A percentile compares a stretch with the other conserved stretches of the same genome.
Conservation (phyloP, 2,113 vertebrate species). For the Pluvialis apricaria region DNA sequence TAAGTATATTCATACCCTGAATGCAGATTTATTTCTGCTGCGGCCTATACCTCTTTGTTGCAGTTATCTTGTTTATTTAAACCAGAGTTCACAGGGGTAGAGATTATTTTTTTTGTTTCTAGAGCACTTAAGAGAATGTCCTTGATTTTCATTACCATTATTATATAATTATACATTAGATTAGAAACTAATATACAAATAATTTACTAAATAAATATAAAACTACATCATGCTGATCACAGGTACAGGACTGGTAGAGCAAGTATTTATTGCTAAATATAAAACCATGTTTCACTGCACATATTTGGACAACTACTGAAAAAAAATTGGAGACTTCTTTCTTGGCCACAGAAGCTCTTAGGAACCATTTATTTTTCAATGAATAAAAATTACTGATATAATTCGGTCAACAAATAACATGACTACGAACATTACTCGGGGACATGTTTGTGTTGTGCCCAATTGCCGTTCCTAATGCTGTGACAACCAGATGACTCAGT, state of each 20-base stretch:
- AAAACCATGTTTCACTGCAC: background rate
- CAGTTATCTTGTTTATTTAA: background rate
- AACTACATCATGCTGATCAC: background rate
- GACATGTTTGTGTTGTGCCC: too few relatives aligned
- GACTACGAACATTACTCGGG: too few relatives aligned
- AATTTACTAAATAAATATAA: background rate
- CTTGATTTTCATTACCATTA: background rate
- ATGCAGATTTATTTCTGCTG: background rate
- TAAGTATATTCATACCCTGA: background rate
- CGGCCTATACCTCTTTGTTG: background rate
- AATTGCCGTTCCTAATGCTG: too few relatives aligned
- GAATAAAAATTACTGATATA: too few relatives aligned
- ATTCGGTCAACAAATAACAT: too few relatives aligned
- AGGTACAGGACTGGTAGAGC: background rate
- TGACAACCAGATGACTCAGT: too few relatives aligned
- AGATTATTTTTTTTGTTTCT: background rate
- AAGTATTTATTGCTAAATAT: background rate
- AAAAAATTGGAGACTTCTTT: too few relatives aligned
- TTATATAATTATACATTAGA: background rate
- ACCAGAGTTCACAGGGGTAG: background rate
- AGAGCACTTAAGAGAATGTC: background rate
- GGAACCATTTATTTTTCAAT: too few relatives aligned
- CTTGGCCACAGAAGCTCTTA: too few relatives aligned
- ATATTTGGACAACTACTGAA: too few relatives aligned
- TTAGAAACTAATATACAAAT: background rate